Evolutionary conservation across 2,888 invertebrate species (phyloP).

Genomic region (Zaprionus lineosus): DNA sequence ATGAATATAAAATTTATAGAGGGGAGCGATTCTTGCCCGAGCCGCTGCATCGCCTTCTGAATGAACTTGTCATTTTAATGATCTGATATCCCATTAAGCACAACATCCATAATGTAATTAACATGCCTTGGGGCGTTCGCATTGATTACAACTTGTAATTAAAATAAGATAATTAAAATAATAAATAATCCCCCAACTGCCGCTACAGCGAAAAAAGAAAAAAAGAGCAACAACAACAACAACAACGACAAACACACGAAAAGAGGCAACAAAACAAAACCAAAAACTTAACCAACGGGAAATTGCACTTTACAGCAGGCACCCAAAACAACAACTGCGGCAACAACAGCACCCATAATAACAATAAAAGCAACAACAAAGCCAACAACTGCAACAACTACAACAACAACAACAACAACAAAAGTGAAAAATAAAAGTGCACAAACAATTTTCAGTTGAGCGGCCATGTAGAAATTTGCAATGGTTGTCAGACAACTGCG

Average conservation of each 20-base stretch:
- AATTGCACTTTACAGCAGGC: conserved; percentile 61
- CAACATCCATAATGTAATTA: conserved; percentile 45
- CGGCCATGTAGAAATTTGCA: conserved; percentile 83
- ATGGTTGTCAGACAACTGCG: conserved; percentile 71
- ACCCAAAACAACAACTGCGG: conserved; percentile 44
- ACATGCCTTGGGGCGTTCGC: conserved; percentile 43
- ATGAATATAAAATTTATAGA: too few species aligned
- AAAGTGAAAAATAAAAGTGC: conserved; percentile 66
- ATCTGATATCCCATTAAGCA: conserved; percentile 46
- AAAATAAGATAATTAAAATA: conserved; percentile 70
- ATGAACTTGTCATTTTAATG: conserved; percentile 46
- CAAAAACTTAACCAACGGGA: conserved; percentile 60
- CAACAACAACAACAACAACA: conserved; percentile 32
- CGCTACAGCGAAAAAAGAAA: conserved; percentile 9
- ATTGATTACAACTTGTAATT: conserved; percentile 57
- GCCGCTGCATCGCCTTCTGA: conserved; percentile 4
- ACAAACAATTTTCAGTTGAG: conserved; percentile 83
- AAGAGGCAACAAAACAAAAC: conserved; percentile 8
- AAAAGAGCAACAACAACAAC: conserved; percentile 14
- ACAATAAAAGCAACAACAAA: conserved; percentile 22
- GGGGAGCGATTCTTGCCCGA: too few species aligned
- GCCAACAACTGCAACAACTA: conserved; percentile 39
- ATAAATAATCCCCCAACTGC: conserved; percentile 40
- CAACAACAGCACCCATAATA: conserved; percentile 33
- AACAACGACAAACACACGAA: neutral